phyloP scores from a whole-genome alignment of 2,797 vertebrate genomes.

The Esox masquinongy region DNA sequence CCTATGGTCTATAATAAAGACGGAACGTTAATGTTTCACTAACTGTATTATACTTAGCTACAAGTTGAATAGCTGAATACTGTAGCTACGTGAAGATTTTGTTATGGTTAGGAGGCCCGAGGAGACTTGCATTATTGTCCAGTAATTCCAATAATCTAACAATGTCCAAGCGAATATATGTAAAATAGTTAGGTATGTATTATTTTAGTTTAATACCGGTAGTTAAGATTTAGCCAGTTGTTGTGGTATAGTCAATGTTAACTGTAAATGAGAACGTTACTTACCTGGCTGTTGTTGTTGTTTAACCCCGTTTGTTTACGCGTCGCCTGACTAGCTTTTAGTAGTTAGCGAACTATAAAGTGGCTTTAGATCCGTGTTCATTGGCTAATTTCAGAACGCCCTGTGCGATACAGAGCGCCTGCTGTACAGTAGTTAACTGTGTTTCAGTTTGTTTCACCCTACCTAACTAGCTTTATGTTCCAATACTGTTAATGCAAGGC shows the following conservation, averaged over 20 bases:
- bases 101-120: too few species aligned
- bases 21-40: too few species aligned
- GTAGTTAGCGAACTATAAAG: neutral
- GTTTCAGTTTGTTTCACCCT: neutral
- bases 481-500: neutral
- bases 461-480: neutral
- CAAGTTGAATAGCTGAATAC: too few species aligned
- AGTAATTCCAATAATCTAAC: neutral
- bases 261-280: neutral
- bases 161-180: neutral
- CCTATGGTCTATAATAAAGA: too few species aligned
- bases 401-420: neutral
- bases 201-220: neutral
- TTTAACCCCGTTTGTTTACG: neutral
- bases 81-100: too few species aligned
- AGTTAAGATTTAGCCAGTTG: neutral
- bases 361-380: neutral
- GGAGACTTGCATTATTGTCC: neutral
- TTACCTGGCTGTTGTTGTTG: neutral
- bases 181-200: neutral
- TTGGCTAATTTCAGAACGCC: neutral
- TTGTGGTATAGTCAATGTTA: neutral
- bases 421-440: neutral
- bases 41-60: too few species aligned
- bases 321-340: neutral